These are phyloP conservation scores for Cepaea hortensis DNA, from an alignment of 2,888 invertebrate genomes.

Conservation along the genomic window DNA sequence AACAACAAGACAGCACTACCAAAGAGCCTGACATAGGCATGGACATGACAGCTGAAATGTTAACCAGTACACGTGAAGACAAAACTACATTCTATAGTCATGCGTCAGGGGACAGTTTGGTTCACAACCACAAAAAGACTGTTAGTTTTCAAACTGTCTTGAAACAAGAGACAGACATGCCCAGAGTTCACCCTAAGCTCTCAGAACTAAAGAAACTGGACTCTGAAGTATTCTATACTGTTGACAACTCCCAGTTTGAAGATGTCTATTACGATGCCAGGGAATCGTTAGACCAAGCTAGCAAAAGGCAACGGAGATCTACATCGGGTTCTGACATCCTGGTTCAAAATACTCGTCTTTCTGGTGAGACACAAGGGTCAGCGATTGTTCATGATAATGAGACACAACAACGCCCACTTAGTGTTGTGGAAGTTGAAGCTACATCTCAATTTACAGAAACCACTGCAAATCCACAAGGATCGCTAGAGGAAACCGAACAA, in stretches of 20 bases:
- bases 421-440: too few relatives aligned
- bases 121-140: neutral
- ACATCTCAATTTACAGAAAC: neutral
- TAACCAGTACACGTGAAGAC: neutral
- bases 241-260: conserved; percentile 21
- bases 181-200: neutral
- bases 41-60: neutral
- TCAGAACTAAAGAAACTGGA: neutral
- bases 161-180: neutral
- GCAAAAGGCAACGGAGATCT: neutral
- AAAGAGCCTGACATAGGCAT: neutral
- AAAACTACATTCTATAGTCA: neutral
- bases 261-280: conserved; percentile 10
- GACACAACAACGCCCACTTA: too few relatives aligned
- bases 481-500: neutral
- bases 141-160: neutral
- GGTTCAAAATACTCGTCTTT: neutral
- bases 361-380: neutral
- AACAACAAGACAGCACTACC: neutral
- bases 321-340: neutral
- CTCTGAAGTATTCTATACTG: conserved; percentile 22
- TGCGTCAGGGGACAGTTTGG: neutral
- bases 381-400: neutral
- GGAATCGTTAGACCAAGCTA: neutral
- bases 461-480: too few relatives aligned